Evolutionary conservation across 1,140 invertebrate genomes (phyloP), one percentile per base, ranked within the genome.

Genomic region (Drosophila arawakana): DNA sequence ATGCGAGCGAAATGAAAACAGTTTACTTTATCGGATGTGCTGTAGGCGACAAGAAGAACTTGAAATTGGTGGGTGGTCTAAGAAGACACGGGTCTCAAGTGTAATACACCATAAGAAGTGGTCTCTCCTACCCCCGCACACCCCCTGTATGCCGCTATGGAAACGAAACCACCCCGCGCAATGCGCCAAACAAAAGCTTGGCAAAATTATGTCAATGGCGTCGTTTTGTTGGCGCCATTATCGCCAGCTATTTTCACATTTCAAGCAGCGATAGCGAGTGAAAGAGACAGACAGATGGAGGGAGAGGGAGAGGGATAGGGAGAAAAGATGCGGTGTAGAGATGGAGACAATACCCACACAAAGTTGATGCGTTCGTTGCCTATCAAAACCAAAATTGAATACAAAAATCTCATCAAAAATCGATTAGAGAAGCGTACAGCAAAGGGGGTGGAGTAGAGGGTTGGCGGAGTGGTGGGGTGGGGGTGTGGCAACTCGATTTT

Each of bases 381-480:
- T 65, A 85, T 85, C 82, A 81, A 76, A 85, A 78, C 82, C 82
- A 71, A 85, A 85, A 85, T 86, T 85, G 82, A 85, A 85, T 86
- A 86, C 76, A 81, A 86, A 86, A 85, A 85, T 85, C 82, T 85
- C 82, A 85, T 85, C 82, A 85, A 85, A 85, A 85, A 85, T 85
- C 82, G 82, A 85, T 85, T 85, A 85, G 82, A 86, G 82, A 54
- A 69, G 47, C 49, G 41, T 47, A 67, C 55, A 10, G 71, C 30
- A 37, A 52, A 63, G 46, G 59, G 61, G 2, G 25, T 15, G 35
- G 37, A 7, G 25, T 21, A 2, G 18, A 2, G 0, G 9, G 30
- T 8, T 13, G 63, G 10, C 30, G 13, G 25, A 10, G 44, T 13
- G 18, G 15, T 0, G 21, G 25, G 25, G 25, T 13, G 2, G 7